These are phyloP conservation scores for Oasisia sp. DNA, from an alignment of 2,888 invertebrate species.

Conservation along the genomic window DNA sequence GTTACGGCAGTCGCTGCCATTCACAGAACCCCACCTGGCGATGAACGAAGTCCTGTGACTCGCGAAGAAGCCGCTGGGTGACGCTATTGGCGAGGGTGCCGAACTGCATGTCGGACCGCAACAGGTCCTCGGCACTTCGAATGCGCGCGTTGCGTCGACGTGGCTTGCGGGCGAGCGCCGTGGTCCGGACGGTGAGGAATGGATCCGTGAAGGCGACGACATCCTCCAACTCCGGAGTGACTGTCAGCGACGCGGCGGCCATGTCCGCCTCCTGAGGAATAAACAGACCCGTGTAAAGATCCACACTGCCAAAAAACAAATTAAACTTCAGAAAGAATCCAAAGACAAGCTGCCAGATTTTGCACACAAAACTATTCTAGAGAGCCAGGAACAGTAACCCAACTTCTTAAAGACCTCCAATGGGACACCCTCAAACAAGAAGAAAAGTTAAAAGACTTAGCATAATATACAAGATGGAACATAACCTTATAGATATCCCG, in stretches of 20 bases:
- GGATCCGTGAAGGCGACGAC: conserved; percentile 43
- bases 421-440: no score
- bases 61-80: conserved; percentile 30
- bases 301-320: no score
- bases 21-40: neutral
- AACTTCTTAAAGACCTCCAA: no score
- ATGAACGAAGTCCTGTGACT: conserved; percentile 28
- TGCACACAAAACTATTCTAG: no score
- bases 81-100: conserved; percentile 37
- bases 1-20: neutral
- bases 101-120: conserved; percentile 36
- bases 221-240: conserved; percentile 32
- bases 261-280: conserved; percentile 42
- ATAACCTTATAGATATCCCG: no score
- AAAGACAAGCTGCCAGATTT: no score
- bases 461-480: no score
- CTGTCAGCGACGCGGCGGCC: conserved; percentile 40
- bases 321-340: no score
- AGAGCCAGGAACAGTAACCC: no score
- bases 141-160: conserved; percentile 26
- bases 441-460: no score
- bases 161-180: conserved; percentile 38
- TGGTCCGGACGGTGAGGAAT: conserved; percentile 41
- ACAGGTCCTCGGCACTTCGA: conserved; percentile 33
- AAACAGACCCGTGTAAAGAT: neutral